Base-by-base conservation (phyloP, 2,797 vertebrate species). In the Lindbergichthys nudifrons region DNA sequence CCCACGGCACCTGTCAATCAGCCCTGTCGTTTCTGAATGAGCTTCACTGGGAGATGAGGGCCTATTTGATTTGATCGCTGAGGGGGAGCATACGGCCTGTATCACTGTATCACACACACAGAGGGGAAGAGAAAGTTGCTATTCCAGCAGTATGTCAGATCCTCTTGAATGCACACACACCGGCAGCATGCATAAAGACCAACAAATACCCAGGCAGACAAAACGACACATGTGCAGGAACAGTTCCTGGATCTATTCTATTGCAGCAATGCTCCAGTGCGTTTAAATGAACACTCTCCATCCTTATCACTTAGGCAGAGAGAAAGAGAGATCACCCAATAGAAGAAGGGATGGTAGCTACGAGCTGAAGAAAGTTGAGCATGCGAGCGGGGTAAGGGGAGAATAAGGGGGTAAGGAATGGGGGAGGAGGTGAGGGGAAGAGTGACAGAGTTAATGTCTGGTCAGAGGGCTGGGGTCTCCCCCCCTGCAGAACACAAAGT, bases 1-100 rank as follows among this genome's bases (percentile, higher is more conserved):
- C 91, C 88, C 71, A 81, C 79, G 83, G 91, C 91, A 89, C 79
- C 88, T 89, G 92, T 88, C 92, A 92, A 69, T 92, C 91, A 92
- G 32, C 45, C 43, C 78, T 83, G 90, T 88, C 82, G 57, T 62
- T 80, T 91, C 70, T 86, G 90, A 89, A 87, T 86, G 81, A 83
- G 90, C 84, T 77, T 89, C 87, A 63, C 79, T 70, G 84, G 76
- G 82, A 90, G 88, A 90, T 81, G 91, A 90, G 82, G 85, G 75
- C 54, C 80, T 80, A 75, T 92, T 92, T 92, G 89, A 91, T 93
- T 91, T 86, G 86, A 89, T 89, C 81, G 75, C 83, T 82, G 78
- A 86, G 82, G 87, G 86, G 84, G 85, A 87, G 83, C 89, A 86
- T 82, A 87, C 58, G 80, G 75, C 75, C 71, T 69, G 81, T 84